These are phyloP conservation scores for Volucella inanis DNA, from an alignment of 2,888 invertebrate species.

Conservation along the genomic window DNA sequence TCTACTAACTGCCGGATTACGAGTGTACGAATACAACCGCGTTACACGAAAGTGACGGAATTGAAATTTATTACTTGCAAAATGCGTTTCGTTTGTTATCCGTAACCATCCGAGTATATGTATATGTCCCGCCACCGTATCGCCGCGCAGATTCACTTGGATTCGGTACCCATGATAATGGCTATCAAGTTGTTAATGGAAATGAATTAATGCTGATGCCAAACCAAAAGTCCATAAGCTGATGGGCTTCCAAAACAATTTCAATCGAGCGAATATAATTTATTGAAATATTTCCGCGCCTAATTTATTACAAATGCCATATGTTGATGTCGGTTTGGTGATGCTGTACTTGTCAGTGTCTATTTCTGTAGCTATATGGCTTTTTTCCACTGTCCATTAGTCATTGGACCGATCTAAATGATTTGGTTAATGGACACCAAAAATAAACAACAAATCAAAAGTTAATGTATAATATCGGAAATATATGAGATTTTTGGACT, in stretches of 20 bases:
- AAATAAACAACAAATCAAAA: no score
- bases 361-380: no score
- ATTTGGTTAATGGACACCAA: no score
- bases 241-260: slow-evolving; percentile 51
- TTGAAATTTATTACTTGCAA: slow-evolving; percentile 66
- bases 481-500: no score
- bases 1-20: slow-evolving; percentile 62
- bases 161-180: slow-evolving; percentile 29
- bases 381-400: no score
- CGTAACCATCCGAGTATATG: no score
- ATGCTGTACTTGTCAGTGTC: not conserved
- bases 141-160: not conserved
- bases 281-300: slow-evolving; percentile 37
- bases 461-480: no score
- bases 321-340: slow-evolving; percentile 14
- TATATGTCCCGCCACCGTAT: no score
- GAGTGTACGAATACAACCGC: slow-evolving; percentile 4
- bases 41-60: slow-evolving; percentile 52
- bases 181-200: slow-evolving; percentile 65
- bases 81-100: not conserved
- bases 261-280: slow-evolving; percentile 45
- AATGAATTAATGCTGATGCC: slow-evolving; percentile 59
- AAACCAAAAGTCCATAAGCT: slow-evolving; percentile 50
- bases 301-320: slow-evolving; percentile 60
- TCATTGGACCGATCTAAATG: no score